phyloP scores from a whole-genome alignment of 1,140 invertebrate species.

The Portunus trituberculatus region DNA sequence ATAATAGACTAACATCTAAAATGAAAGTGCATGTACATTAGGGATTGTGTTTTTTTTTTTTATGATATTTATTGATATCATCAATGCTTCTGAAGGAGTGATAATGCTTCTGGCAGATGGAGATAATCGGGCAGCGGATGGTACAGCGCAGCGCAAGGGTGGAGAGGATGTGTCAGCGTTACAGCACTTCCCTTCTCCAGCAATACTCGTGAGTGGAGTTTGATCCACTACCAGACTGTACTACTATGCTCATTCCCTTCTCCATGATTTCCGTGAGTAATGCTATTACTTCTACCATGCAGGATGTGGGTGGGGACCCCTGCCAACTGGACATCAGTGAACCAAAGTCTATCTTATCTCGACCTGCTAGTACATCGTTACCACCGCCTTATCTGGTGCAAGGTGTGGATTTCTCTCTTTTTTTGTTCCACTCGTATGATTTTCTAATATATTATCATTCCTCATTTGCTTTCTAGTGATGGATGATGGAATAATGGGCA shows the following conservation, averaged over 20 bases:
- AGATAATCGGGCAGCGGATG: not conserved
- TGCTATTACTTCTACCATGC: not conserved
- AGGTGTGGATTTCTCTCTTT: not conserved
- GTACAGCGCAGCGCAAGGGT: not conserved
- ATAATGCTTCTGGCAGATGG: not conserved
- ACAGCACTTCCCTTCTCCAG: not conserved
- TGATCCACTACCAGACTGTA: not conserved
- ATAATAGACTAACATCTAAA: too few relatives aligned
- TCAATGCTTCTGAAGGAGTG: not conserved
- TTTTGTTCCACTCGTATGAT: not conserved
- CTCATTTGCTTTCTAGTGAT: not conserved
- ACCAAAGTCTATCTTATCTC: conserved; percentile 16
- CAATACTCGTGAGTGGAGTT: not conserved
- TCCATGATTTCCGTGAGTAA: not conserved
- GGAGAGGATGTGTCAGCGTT: not conserved
- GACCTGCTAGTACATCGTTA: conserved; percentile 45
- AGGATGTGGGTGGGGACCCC: not conserved
- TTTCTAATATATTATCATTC: too few relatives aligned
- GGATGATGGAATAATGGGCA: not conserved
- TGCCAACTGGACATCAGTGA: not conserved
- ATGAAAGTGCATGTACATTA: too few relatives aligned
- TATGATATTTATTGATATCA: not conserved
- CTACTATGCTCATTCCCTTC: not conserved
- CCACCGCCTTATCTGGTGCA: conserved; percentile 46
- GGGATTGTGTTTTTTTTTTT: too few relatives aligned